Evolutionary conservation across 2,888 invertebrate species (phyloP), one percentile per base, ranked within the genome.

Genomic region (Glyphotaelius pellucidus): DNA sequence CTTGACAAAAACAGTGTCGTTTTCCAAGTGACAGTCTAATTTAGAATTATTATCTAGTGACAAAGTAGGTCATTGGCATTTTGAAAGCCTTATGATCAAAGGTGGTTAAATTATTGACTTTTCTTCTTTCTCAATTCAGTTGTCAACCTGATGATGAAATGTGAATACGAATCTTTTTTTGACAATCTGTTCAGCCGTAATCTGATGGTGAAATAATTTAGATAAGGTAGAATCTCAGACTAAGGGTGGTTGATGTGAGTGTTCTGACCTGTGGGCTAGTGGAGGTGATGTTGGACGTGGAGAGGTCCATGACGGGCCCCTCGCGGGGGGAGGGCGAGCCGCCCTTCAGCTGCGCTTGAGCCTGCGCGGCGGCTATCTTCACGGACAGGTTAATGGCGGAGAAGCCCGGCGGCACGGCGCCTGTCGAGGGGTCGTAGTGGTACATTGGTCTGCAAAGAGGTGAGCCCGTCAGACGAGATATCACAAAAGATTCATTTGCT

Each of bases 301-400:
- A 98, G 90, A 98, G 96, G 95, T 98, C 98, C 96, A 98, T 98
- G 94, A 98, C 98, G 25, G 98, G 98, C 93, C 98, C 97, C 89
- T 97, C 97, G 81, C 97, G 96, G 92, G 98, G 97, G 93, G 98
- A 97, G 86, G 98, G 98, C 31, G 97, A 97, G 79, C 96, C 96
- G 93, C 95, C 95, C 94, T 97, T 96, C 96, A 97, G 95, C 96
- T 97, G 95, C 94, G 95, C 95, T 92, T 95, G 95, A 31, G 97
- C 96, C 94, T 97, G 97, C 93, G 97, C 97, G 93, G 97, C 97
- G 94, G 97, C 97, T 95, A 98, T 98, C 96, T 98, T 98, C 94
- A 98, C 98, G 94, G 98, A 98, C 94, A 98, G 96, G 96, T 98
- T 98, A 95, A 98, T 98, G 94, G 98, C 98, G 86, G 98, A 97